phyloP scores from a whole-genome alignment of 64 coral and sea anemone species.

The Hydrozoanthus tunicans region DNA sequence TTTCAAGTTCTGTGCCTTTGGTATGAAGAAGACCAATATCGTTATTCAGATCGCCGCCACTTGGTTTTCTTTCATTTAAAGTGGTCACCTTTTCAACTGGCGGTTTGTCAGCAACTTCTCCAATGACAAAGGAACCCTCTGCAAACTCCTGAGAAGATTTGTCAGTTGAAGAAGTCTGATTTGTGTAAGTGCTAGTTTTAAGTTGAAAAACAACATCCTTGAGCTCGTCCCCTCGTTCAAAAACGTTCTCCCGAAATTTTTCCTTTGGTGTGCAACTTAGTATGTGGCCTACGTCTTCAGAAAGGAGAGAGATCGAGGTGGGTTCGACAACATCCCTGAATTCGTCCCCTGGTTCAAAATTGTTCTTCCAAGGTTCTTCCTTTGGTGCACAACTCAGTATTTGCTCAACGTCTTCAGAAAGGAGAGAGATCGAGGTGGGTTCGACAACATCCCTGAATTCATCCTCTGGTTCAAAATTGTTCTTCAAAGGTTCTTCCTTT shows the following conservation, averaged over 20 bases:
- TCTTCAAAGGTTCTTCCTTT: too few relatives aligned
- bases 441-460: too few relatives aligned
- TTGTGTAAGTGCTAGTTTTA: neutral
- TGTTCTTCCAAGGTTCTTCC: too few relatives aligned
- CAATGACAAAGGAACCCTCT: constrained; percentile 1
- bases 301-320: neutral
- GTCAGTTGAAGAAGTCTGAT: neutral
- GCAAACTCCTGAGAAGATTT: neutral
- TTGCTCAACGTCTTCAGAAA: too few relatives aligned
- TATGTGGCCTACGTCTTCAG: neutral
- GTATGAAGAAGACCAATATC: neutral
- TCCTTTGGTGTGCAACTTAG: neutral
- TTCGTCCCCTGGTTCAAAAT: too few relatives aligned
- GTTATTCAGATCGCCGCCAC: neutral
- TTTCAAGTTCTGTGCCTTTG: neutral
- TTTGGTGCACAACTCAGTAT: too few relatives aligned
- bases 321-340: too few relatives aligned
- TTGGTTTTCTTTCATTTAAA: neutral
- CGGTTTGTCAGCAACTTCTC: neutral
- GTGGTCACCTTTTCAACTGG: neutral
- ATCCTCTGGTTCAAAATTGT: too few relatives aligned
- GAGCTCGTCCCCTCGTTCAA: too few relatives aligned
- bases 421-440: too few relatives aligned
- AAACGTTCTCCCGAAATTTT: neutral
- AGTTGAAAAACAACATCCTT: neutral